Evolutionary conservation across 2,888 invertebrate genomes (phyloP), one percentile per base, ranked within the genome.

Genomic region (Dynastes maya): DNA sequence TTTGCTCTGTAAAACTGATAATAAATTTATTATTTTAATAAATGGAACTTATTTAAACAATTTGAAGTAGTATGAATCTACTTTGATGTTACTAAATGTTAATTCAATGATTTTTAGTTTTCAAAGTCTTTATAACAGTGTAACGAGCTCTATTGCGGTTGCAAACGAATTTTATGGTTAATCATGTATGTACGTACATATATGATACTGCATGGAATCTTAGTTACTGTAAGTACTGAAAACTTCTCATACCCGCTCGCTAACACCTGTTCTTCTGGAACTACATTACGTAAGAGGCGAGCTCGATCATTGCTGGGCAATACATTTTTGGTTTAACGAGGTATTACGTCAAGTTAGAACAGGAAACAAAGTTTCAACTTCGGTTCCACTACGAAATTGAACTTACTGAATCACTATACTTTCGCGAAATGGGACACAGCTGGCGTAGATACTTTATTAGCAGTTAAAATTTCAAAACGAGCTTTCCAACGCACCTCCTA

Each of bases 391-490:
- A 49, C 68, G 27, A 68, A 68, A 68, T 68, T 61, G 49, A 74
- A 61, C 45, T 61, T 72, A 27, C 58, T 6, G 61, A 72, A 72
- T 72, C 40, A 72, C 72, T 61, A 74, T 45, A 51, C 61, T 45
- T 49, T 27, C 22, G 27, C 61, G 61, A 61, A 74, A 74, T 61
- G 22, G 63, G 61, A 61, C 72, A 61, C 72, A 61, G 72, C 61
- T 61, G 72, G 72, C 16, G 61, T 74, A 74, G 61, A 27, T 61
- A 74, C 61, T 74, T 74, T 61, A 61, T 61, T 61, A 61, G 45
- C 61, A 61, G 72, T 74, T 74, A 74, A 74, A 74, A 74, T 61
- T 74, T 74, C 45, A 74, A 49, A 74, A 74, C 72, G 45, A 74
- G 72, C 58, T 74, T 74, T 74, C 72, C 45, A 74, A 74, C 61